A percentile compares a stretch with the other conserved stretches of the same genome.
phyloP scores from a whole-genome alignment of 2,113 vertebrate species.

The Enhydra lutris region DNA sequence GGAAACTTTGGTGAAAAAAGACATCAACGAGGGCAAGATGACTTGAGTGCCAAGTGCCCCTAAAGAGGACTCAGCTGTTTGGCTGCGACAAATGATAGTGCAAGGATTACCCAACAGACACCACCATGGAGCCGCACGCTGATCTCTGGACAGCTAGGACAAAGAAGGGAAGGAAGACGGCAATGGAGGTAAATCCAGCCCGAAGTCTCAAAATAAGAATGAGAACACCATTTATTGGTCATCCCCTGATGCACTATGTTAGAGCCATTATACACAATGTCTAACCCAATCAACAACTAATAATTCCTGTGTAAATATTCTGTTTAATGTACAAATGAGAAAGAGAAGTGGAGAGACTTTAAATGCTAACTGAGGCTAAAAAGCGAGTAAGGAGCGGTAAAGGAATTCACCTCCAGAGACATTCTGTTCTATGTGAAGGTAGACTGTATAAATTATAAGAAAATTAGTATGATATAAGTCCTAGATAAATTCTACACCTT shows the following conservation, averaged over 20 bases:
- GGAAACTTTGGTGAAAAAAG: background rate
- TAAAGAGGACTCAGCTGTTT: background rate
- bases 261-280: background rate
- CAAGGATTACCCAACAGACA: background rate
- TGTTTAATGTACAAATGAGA: background rate
- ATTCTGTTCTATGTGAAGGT: background rate
- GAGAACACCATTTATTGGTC: background rate
- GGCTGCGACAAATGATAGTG: background rate
- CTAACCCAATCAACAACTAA: background rate
- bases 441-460: background rate
- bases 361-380: background rate
- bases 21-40: background rate
- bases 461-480: background rate
- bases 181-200: background rate
- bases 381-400: background rate
- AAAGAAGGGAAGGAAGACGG: background rate
- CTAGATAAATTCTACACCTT: slow-evolving; percentile 16
- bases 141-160: background rate
- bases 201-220: background rate
- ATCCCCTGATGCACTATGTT: background rate
- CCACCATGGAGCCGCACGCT: background rate
- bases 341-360: background rate
- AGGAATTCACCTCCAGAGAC: background rate
- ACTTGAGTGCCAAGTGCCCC: background rate
- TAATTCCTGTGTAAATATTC: background rate